phyloP scores from a whole-genome alignment of 2,888 invertebrate species.

The Ganaspis brasiliensis region DNA sequence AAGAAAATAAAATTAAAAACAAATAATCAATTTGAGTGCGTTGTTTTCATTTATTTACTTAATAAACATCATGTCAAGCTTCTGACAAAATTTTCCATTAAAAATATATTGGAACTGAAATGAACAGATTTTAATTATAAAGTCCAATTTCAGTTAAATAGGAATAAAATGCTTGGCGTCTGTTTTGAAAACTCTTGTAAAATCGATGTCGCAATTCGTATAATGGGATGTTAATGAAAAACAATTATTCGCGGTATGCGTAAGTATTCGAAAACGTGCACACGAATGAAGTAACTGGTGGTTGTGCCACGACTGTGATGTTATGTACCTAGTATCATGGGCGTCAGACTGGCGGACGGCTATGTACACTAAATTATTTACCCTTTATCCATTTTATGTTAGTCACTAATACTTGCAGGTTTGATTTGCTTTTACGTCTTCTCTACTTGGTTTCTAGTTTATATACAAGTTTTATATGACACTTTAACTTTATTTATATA shows the following conservation, averaged over 20 bases:
- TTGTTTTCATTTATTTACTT: too few relatives aligned
- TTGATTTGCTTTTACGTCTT: not conserved
- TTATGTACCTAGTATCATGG: constrained; percentile 60
- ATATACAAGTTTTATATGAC: constrained; percentile 21
- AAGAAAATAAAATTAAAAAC: not conserved
- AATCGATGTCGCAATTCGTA: constrained; percentile 43
- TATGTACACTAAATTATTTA: constrained; percentile 77
- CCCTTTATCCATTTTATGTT: constrained; percentile 69
- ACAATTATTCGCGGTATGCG: constrained; percentile 35
- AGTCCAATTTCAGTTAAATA: not conserved
- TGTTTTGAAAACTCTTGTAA: constrained; percentile 26
- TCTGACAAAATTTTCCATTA: not conserved
- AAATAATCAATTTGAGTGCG: not conserved
- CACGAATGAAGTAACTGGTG: constrained; percentile 53
- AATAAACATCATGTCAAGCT: not conserved
- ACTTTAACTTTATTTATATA: constrained; percentile 22
- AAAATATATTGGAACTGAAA: not conserved
- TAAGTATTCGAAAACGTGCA: constrained; percentile 12
- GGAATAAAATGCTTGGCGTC: not conserved
- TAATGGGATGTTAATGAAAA: constrained; percentile 52
- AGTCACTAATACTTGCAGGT: constrained; percentile 61
- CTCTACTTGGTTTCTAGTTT: constrained; percentile 40
- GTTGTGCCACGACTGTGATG: constrained; percentile 46
- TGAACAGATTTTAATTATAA: constrained; percentile 4
- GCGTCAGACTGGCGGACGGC: constrained; percentile 79